Percentiles rank a stretch among this genome's conserved stretches.
Evolutionary conservation across 2,113 vertebrate genomes (phyloP).

Genomic region (Sigmodon hispidus): DNA sequence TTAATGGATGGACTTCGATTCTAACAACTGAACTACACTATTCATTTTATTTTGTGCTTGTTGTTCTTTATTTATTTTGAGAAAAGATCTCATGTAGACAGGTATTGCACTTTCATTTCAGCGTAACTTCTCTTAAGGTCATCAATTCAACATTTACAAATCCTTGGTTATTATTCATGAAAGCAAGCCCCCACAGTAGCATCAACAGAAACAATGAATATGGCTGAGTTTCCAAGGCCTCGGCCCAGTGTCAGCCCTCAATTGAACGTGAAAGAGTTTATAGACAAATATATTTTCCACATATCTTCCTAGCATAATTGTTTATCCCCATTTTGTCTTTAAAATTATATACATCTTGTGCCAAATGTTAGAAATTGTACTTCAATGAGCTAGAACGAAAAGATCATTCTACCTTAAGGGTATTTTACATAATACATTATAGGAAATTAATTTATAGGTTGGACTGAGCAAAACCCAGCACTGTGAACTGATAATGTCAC

Average conservation of each 20-base stretch:
- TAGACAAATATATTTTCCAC: neutral
- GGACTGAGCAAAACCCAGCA: slow-evolving; percentile 4
- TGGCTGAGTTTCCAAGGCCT: neutral
- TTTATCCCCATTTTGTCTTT: slow-evolving; percentile 23
- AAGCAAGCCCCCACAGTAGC: neutral
- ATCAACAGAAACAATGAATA: neutral
- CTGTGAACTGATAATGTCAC: neutral
- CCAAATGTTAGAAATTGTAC: neutral
- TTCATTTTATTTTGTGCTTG: neutral
- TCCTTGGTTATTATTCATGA: neutral
- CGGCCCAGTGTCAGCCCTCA: neutral
- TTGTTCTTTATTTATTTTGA: neutral
- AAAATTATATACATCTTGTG: neutral
- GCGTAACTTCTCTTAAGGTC: neutral
- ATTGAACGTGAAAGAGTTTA: neutral
- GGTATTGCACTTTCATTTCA: neutral
- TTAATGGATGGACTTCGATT: neutral
- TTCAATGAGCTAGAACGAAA: neutral
- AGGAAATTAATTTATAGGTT: neutral
- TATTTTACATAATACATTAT: neutral
- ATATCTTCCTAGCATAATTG: slow-evolving; percentile 16
- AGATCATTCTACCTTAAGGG: neutral
- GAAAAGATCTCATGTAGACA: neutral
- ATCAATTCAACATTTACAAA: neutral
- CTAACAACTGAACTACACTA: neutral